Evolutionary conservation across 2,888 invertebrate genomes (phyloP).

Genomic region (Sphinx pinastri): DNA sequence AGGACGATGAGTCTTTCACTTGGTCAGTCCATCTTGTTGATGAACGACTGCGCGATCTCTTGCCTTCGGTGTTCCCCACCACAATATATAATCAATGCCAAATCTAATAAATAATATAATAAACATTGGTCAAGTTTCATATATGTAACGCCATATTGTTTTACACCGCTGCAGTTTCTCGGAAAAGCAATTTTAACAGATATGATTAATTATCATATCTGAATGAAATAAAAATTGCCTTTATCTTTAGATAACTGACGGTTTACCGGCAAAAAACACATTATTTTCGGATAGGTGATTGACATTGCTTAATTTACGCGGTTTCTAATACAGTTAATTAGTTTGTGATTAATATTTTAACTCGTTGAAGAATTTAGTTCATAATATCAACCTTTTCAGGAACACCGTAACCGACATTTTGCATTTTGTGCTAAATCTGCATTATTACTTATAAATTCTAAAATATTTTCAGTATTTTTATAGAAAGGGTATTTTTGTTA

Average conservation of each 20-base stretch:
- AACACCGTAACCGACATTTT: no score
- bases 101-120: not conserved
- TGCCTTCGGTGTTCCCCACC: no score
- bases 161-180: slow-evolving; percentile 34
- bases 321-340: not conserved
- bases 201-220: slow-evolving; percentile 51
- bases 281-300: slow-evolving; percentile 30
- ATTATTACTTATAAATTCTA: no score
- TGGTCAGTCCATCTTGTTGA: no score
- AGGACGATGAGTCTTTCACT: no score
- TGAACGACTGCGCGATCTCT: no score
- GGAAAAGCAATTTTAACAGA: slow-evolving; percentile 41
- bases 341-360: slow-evolving; percentile 15
- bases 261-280: slow-evolving; percentile 21
- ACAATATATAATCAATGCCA: no score
- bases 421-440: no score
- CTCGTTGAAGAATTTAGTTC: not conserved
- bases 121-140: not conserved
- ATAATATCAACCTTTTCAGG: no score
- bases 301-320: slow-evolving; percentile 30
- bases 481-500: no score
- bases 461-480: no score
- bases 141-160: not conserved
- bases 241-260: slow-evolving; percentile 32
- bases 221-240: slow-evolving; percentile 41